Conservation (phyloP, 2,797 vertebrate genomes). For the Protonibea diacanthus region DNA sequence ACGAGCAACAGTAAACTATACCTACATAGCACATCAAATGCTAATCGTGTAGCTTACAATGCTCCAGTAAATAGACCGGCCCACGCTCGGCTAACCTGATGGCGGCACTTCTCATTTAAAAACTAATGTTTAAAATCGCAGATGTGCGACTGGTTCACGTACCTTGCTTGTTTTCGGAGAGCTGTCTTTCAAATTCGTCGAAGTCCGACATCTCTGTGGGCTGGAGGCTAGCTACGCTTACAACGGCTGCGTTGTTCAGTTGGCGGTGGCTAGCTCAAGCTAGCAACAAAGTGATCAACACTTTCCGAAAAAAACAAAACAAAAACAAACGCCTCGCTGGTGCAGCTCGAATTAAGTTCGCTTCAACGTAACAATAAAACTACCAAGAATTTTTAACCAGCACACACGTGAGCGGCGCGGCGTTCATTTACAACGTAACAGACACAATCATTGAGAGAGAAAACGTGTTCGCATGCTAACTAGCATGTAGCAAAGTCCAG, state of each 20-base stretch:
- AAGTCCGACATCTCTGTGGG: slow-evolving; percentile 90
- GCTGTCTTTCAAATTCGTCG: slow-evolving; percentile 94
- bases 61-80: slow-evolving; percentile 72
- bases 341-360: slow-evolving; percentile 14
- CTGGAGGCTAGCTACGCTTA: slow-evolving; percentile 42
- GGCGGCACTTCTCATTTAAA: background rate
- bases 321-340: slow-evolving; percentile 48
- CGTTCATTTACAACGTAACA: slow-evolving; percentile 42
- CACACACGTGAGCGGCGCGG: slow-evolving; percentile 1
- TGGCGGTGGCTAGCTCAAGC: slow-evolving; percentile 74
- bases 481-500: slow-evolving; percentile 80
- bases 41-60: slow-evolving; percentile 16
- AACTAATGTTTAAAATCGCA: accelerated
- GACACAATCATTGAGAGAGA: slow-evolving; percentile 57
- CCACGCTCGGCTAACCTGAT: slow-evolving; percentile 15
- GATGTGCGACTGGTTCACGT: background rate
- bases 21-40: background rate
- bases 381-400: background rate
- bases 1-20: background rate
- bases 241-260: slow-evolving; percentile 71
- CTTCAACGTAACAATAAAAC: background rate
- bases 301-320: slow-evolving; percentile 42
- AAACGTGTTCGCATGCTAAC: slow-evolving; percentile 78
- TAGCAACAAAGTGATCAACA: slow-evolving; percentile 77
- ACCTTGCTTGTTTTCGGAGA: slow-evolving; percentile 94